Conservation (phyloP, 2,888 invertebrate species). For the Cetonia aurata region DNA sequence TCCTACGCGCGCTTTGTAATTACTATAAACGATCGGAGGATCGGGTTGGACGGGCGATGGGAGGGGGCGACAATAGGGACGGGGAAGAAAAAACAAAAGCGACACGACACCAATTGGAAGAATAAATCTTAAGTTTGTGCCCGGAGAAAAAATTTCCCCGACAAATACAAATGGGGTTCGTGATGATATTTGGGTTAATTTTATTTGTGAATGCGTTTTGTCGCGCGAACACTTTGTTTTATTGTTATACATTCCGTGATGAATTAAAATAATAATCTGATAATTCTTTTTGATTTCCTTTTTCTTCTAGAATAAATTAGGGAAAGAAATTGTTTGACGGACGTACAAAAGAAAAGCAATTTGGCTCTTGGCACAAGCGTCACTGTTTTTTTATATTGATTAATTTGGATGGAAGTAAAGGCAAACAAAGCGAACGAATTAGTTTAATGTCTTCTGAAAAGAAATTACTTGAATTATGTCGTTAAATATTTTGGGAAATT, state of each 20-base stretch:
- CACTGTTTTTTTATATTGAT: no score
- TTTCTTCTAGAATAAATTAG: background rate
- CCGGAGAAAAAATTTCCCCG: constrained; percentile 23
- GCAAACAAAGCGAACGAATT: no score
- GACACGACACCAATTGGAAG: constrained; percentile 59
- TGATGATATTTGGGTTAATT: constrained; percentile 46
- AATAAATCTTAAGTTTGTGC: constrained; percentile 57
- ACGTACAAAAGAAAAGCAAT: no score
- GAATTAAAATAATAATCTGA: constrained; percentile 28
- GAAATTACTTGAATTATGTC: no score
- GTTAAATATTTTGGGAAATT: no score
- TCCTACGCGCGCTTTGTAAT: constrained; percentile 66
- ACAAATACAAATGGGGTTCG: constrained; percentile 43
- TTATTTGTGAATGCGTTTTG: constrained; percentile 20
- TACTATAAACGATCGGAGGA: constrained; percentile 62
- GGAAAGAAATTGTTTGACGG: no score
- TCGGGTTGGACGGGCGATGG: background rate
- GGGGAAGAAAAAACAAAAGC: constrained; percentile 54
- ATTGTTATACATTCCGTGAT: constrained; percentile 9
- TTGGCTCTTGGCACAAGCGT: no score
- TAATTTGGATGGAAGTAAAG: no score
- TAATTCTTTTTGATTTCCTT: background rate
- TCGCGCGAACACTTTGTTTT: constrained; percentile 21
- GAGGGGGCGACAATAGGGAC: constrained; percentile 44
- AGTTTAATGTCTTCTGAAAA: no score